Conservation (phyloP, 2,797 vertebrate species). For the Potorous gilbertii region DNA sequence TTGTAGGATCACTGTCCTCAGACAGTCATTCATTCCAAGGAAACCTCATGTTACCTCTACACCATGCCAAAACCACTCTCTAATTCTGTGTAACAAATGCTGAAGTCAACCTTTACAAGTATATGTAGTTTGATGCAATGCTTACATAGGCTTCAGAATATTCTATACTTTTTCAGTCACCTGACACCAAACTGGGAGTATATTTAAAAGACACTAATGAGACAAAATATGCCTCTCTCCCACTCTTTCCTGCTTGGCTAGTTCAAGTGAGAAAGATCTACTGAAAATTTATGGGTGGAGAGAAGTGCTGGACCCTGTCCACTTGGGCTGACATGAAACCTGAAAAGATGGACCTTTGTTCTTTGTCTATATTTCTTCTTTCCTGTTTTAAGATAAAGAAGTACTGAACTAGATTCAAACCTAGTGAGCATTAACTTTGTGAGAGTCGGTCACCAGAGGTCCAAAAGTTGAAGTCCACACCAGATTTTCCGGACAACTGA, state of each 20-base stretch:
- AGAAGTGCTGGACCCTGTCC: background rate
- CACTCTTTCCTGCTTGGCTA: background rate
- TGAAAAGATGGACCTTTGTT: background rate
- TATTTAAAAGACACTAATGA: background rate
- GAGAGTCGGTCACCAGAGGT: no score
- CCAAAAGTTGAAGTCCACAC: no score
- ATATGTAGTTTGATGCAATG: background rate
- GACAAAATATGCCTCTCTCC: background rate
- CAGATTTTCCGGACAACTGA: no score
- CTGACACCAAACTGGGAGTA: background rate
- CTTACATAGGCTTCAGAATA: background rate
- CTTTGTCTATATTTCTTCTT: background rate
- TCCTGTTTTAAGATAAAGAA: no score
- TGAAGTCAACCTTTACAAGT: background rate
- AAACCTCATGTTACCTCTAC: background rate
- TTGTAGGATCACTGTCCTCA: background rate
- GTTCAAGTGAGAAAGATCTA: background rate
- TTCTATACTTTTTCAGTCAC: background rate
- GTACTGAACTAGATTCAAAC: no score
- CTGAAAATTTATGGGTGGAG: background rate
- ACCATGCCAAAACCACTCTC: background rate
- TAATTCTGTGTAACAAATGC: background rate
- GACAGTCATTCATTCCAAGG: background rate
- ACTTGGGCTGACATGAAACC: background rate
- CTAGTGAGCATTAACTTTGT: no score